Conservation (phyloP, 2,113 vertebrate species). For the Hassar affinis region DNA sequence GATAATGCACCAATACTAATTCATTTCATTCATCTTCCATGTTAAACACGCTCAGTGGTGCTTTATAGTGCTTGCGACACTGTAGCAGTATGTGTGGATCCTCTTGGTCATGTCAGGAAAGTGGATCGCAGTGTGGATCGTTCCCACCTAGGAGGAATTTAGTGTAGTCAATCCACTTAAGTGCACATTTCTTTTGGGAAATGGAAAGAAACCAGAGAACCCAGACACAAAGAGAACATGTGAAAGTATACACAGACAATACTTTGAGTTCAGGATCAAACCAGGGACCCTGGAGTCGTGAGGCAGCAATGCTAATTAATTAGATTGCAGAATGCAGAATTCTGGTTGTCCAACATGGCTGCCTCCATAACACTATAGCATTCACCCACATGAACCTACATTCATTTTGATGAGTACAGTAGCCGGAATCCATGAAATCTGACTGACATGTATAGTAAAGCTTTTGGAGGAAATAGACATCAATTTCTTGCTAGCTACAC, state of each 20-base stretch:
- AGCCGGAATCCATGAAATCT: not conserved
- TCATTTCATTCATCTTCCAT: too few species aligned
- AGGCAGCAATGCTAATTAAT: not conserved
- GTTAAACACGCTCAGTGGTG: too few species aligned
- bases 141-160: not conserved
- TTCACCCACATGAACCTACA: not conserved
- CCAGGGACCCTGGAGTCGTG: not conserved
- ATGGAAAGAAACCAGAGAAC: not conserved
- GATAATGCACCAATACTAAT: too few species aligned
- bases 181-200: not conserved
- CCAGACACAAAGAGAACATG: not conserved
- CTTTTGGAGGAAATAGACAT: not conserved
- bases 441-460: not conserved
- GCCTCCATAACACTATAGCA: not conserved
- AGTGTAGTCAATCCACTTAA: not conserved
- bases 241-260: not conserved
- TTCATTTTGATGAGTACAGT: not conserved
- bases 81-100: constrained; percentile 36
- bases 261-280: constrained; percentile 1
- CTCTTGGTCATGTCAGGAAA: not conserved
- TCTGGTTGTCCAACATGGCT: not conserved
- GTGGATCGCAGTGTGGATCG: constrained; percentile 5
- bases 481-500: not conserved
- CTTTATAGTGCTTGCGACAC: not conserved
- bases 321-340: too few species aligned